These are phyloP conservation scores for Corvus cornix DNA, from an alignment of 2,113 vertebrate genomes.

Conservation along the genomic window DNA sequence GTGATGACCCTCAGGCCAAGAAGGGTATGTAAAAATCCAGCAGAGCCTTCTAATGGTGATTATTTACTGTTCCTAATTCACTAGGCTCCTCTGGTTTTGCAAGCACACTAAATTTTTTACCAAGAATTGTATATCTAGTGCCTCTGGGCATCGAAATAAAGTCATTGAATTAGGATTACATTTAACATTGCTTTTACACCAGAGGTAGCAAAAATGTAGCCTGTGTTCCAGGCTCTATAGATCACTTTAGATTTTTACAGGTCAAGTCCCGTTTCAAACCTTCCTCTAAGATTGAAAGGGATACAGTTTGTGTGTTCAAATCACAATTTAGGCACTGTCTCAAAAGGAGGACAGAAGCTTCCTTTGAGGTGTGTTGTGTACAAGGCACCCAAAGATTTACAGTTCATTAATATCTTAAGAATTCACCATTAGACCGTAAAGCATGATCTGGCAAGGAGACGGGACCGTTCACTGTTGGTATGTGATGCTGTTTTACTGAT, in stretches of 20 bases:
- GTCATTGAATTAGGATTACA: neutral
- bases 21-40: conserved; percentile 81
- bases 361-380: neutral
- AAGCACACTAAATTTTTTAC: neutral
- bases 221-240: neutral
- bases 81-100: neutral
- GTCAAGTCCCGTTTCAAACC: neutral
- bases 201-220: neutral
- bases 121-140: neutral
- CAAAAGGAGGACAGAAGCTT: neutral
- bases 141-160: neutral
- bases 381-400: neutral
- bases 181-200: neutral
- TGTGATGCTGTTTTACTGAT: neutral
- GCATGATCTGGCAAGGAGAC: neutral
- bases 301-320: neutral
- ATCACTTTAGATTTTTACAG: neutral
- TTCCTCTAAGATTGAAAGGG: neutral
- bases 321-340: neutral
- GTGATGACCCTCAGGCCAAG: conserved; percentile 87
- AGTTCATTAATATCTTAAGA: neutral
- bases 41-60: neutral
- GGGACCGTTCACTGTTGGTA: neutral
- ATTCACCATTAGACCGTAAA: neutral
- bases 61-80: neutral